Percentiles rank a stretch among this genome's conserved stretches.
phyloP scores from a whole-genome alignment of 1,140 invertebrate species.

The Cecropterus lyciades region DNA sequence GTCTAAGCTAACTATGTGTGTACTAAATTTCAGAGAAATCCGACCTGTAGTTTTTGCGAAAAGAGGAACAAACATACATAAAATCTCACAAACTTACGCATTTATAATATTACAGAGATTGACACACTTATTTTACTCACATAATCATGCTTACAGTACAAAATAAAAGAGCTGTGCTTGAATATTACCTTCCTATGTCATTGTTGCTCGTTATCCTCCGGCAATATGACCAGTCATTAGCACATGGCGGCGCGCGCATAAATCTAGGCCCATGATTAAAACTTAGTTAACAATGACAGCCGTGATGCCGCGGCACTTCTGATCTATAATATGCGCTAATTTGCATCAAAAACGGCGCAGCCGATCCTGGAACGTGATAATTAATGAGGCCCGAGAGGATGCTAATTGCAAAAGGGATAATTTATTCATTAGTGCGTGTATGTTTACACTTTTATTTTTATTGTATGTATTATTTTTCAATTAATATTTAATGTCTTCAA shows the following conservation, averaged over 20 bases:
- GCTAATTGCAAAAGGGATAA: slow-evolving; percentile 17
- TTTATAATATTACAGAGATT: no score
- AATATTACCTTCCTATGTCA: no score
- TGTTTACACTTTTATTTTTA: background rate
- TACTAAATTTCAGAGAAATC: no score
- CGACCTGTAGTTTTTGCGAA: no score
- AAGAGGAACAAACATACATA: no score
- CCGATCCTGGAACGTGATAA: slow-evolving; percentile 14
- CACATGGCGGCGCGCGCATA: slow-evolving; percentile 30
- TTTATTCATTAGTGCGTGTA: slow-evolving; percentile 6
- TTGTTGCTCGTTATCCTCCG: background rate
- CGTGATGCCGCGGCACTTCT: slow-evolving; percentile 35
- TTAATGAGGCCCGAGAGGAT: slow-evolving; percentile 6
- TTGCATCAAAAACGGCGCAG: slow-evolving; percentile 27
- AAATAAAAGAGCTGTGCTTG: no score
- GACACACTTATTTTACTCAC: no score
- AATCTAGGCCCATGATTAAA: slow-evolving; percentile 41
- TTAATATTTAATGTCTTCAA: background rate
- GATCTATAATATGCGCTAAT: slow-evolving; percentile 31
- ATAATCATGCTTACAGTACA: no score
- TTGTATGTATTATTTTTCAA: background rate
- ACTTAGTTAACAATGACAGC: slow-evolving; percentile 41
- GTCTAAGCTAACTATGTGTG: no score
- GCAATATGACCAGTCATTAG: background rate
- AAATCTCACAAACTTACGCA: no score